Base-by-base conservation (phyloP, 2,888 invertebrate species). In the Maniola hyperantus region DNA sequence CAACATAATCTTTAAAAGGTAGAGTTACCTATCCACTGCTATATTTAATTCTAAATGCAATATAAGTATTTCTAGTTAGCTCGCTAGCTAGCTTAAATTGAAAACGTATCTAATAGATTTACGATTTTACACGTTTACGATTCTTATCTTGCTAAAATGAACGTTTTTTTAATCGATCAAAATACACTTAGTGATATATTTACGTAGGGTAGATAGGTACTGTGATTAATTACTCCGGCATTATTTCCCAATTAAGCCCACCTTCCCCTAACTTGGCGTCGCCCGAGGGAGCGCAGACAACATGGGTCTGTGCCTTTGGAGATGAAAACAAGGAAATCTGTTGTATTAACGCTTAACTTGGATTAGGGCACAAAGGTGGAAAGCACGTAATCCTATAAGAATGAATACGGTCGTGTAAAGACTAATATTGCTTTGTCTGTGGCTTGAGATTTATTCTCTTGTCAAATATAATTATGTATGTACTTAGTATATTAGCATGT, bases 161-260 rank as follows among this genome's bases (percentile, higher is more conserved):
- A 46, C 10, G 46, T 59, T 51, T 50, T 61, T 46, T 46, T 15
- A 15, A 46, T 46, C n/a, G 34, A 63, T 44, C 33, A 63, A 44
- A 55, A 46, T 55, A 33, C 63, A 46, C 46, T 54, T 46, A 63
- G 39, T 11, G 44, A 20, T 42, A 51, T 50, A 33, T 61, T 48
- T 39, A 61, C 55, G 51, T 48, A 59, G 65, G 63, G 63, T 65
- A 66, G 66, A 66, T 68, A 70, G 64, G 66, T 51, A 68, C 84
- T 82, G 88, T 91, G 90, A 92, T 92, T 90, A 91, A 92, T 91
- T 85, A 91, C 82, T 84, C 82, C 82, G 81, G 86, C 86, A 90
- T 91, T 91, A 91, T 89, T 92, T 89, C 85, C 91, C 88, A 91
- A 92, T 91, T 91, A 91, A 90, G 86, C 86, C 81, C 83, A 87